Evolutionary conservation across 2,888 invertebrate species (phyloP).

Genomic region (Andrena trimmerana): DNA sequence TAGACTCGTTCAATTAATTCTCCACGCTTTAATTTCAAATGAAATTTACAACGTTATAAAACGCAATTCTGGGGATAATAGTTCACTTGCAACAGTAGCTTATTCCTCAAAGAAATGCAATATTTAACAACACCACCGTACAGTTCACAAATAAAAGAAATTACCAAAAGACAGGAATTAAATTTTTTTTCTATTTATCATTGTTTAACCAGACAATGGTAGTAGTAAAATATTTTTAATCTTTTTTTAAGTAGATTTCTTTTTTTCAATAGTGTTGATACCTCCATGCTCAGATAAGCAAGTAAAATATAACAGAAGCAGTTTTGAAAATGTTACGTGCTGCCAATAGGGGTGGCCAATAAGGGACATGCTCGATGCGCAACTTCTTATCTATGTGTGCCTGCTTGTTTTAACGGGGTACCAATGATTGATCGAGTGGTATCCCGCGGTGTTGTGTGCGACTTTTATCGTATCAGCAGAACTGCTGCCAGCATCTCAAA

Average conservation of each 20-base stretch:
- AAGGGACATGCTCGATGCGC: conserved; percentile 50
- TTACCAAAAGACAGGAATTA: not conserved
- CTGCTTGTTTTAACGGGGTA: conserved; percentile 48
- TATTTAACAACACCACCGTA: not conserved
- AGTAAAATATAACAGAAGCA: not conserved
- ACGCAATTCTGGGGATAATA: too few relatives aligned
- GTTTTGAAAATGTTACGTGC: not conserved
- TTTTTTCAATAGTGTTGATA: too few relatives aligned
- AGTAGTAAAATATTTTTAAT: not conserved
- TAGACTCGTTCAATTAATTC: too few relatives aligned
- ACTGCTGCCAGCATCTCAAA: conserved; percentile 27
- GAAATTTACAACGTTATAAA: too few relatives aligned
- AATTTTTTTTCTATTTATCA: not conserved
- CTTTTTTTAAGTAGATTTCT: not conserved
- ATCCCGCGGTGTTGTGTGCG: conserved; percentile 29
- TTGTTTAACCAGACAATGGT: not conserved
- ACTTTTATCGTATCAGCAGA: conserved; percentile 46
- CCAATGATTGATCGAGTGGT: conserved; percentile 29
- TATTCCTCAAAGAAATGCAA: too few relatives aligned
- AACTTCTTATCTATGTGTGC: conserved; percentile 45
- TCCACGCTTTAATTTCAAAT: too few relatives aligned
- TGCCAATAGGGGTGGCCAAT: not conserved
- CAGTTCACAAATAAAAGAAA: not conserved
- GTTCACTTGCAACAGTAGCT: too few relatives aligned
- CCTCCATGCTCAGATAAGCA: not conserved